phyloP scores from a whole-genome alignment of 2,888 invertebrate species.

The Eremobia ochroleuca region DNA sequence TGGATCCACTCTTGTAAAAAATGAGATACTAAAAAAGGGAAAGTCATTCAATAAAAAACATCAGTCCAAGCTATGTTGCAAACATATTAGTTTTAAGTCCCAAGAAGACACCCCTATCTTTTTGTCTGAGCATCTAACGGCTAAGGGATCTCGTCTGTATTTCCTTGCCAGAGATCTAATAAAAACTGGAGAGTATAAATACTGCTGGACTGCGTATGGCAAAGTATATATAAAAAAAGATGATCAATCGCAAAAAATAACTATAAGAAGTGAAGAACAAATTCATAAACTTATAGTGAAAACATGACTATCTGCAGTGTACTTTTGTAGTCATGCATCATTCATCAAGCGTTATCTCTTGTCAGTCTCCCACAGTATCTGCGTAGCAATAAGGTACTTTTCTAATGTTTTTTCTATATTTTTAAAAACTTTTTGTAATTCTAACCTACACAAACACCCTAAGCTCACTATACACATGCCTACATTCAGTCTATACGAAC shows the following conservation, averaged over 20 bases:
- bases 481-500: not conserved
- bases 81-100: constrained; percentile 1
- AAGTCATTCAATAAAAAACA: not conserved
- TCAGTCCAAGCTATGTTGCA: not conserved
- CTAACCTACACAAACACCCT: not conserved
- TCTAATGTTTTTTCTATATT: not conserved
- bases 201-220: not conserved
- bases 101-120: constrained; percentile 8
- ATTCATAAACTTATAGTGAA: not conserved
- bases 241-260: not conserved
- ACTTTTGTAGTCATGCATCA: not conserved
- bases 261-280: not conserved
- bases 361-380: not conserved
- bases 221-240: constrained; percentile 1
- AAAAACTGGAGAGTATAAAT: constrained; percentile 4
- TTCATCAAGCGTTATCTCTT: not conserved
- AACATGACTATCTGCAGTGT: not conserved
- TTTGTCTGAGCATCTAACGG: constrained; percentile 1
- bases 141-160: constrained; percentile 1
- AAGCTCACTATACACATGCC: not conserved
- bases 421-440: not conserved
- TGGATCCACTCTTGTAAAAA: not conserved
- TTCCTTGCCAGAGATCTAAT: constrained; percentile 2
- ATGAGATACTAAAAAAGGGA: not conserved
- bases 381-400: not conserved